Evolutionary conservation across 2,888 invertebrate genomes (phyloP).

Genomic region (Labia minor): DNA sequence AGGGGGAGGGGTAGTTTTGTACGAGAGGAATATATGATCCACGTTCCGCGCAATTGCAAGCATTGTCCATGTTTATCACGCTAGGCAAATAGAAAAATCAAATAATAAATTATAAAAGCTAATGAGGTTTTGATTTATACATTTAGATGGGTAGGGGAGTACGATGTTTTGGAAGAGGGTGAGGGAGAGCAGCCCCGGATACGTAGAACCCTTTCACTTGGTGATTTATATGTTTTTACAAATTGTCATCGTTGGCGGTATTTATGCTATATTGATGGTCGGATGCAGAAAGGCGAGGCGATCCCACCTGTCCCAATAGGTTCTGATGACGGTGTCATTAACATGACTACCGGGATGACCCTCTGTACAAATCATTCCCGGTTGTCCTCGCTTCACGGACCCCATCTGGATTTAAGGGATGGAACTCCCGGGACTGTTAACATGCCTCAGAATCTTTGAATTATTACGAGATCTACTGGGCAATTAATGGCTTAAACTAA

Average conservation of each 20-base stretch:
- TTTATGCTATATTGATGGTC: neutral
- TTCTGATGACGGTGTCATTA: conserved; percentile 1
- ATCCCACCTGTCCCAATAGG: neutral
- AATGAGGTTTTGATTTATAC: conserved; percentile 8
- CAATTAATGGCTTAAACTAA: conserved; percentile 8
- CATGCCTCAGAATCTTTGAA: neutral
- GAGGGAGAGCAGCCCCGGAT: neutral
- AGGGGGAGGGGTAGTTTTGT: neutral
- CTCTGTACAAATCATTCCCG: neutral
- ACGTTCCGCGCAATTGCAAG: neutral
- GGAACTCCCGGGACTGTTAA: neutral
- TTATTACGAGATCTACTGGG: neutral
- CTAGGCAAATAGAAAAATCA: conserved; percentile 8
- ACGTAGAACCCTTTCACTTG: neutral
- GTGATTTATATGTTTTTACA: neutral
- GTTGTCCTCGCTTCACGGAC: neutral
- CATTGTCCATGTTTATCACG: conserved; percentile 2
- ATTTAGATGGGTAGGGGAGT: neutral
- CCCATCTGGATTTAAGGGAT: neutral
- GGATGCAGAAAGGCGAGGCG: neutral
- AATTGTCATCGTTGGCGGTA: conserved; percentile 13
- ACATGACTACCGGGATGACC: neutral
- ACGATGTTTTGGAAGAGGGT: neutral
- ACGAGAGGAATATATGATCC: neutral
- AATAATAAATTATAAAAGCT: neutral